Evolutionary conservation across 1,140 invertebrate species (phyloP), one percentile per base, ranked within the genome.

Genomic region (Hycleus cichorii): DNA sequence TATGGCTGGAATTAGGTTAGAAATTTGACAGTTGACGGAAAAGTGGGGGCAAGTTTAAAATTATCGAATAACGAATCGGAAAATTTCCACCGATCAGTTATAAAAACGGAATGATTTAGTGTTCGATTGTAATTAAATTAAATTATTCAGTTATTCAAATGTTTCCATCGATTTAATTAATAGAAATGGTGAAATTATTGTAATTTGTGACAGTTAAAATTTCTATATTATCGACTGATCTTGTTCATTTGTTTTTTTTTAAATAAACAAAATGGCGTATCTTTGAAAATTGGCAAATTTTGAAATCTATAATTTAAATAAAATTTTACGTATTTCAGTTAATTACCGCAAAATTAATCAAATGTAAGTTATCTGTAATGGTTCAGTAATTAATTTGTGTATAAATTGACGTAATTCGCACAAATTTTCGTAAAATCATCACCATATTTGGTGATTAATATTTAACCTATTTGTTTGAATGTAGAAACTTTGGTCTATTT

Each of bases 231-330:
- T 25, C 54, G 47, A 51, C 49, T 3, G 39, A 32, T 32, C 32
- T 5, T 32, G 4, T 32, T 32, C 32, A 32, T 32, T 32, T 32
- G 32, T 12, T 12, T 2, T 42, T 42, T 26, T 32, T 45, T 50
- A 51, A 58, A 59, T 47, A 58, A 62, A 62, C 59, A 62, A 62
- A 57, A 62, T 62, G 59, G 59, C 59, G 55, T 49, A 18, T 24
- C 46, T 42, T 43, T 62, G 52, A 62, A 62, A 61, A 54, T 27
- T 54, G 32, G 24, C 45, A 54, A 59, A 59, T 54, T 59, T 62
- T 58, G 56, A 57, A 58, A 44, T 62, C 32, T 32, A 46, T 32
- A 50, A 39, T 57, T 18, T 58, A 47, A 48, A 57, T 25, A 58
- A 62, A 62, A 58, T 62, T 62, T 48, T 27, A 45, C 44, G 40